Evolutionary conservation across 1,140 invertebrate species (phyloP).

Genomic region (Chrysoperla carnea): DNA sequence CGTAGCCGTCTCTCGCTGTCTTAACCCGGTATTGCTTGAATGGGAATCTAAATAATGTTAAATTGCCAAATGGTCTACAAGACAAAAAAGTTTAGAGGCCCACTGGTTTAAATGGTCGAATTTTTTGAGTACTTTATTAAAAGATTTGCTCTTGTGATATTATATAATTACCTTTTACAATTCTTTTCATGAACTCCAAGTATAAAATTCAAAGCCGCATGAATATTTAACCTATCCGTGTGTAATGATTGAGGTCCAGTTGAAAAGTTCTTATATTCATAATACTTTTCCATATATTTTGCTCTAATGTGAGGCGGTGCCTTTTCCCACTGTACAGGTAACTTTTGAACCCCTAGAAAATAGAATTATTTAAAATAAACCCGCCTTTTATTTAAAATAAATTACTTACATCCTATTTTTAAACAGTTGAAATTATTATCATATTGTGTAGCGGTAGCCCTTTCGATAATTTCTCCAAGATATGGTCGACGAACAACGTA

Average conservation of each 20-base stretch:
- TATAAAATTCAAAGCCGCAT: slow-evolving; percentile 61
- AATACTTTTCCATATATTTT: slow-evolving; percentile 52
- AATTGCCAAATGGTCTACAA: too few species aligned
- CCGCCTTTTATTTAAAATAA: background rate
- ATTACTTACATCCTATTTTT: slow-evolving; percentile 74
- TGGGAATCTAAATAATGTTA: too few species aligned
- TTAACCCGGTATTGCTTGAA: too few species aligned
- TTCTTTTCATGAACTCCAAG: slow-evolving; percentile 48
- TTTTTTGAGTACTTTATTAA: too few species aligned
- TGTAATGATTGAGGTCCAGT: slow-evolving; percentile 40
- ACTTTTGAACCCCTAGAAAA: slow-evolving; percentile 56
- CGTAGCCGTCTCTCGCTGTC: too few species aligned
- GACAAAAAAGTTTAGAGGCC: too few species aligned
- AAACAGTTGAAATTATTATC: slow-evolving; percentile 83
- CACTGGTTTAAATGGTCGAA: too few species aligned
- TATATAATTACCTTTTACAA: slow-evolving; percentile 38
- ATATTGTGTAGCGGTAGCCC: slow-evolving; percentile 81
- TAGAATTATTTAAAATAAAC: slow-evolving; percentile 6
- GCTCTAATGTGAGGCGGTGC: slow-evolving; percentile 46
- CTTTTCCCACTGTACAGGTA: slow-evolving; percentile 59
- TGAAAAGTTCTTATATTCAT: slow-evolving; percentile 51
- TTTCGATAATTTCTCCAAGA: slow-evolving; percentile 83
- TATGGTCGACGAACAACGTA: slow-evolving; percentile 73
- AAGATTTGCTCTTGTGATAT: too few species aligned
- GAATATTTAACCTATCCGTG: slow-evolving; percentile 49